Evolutionary conservation across 2,797 vertebrate genomes (phyloP), one percentile per base, ranked within the genome.

Genomic region (Hydrocynus forskahlii): DNA sequence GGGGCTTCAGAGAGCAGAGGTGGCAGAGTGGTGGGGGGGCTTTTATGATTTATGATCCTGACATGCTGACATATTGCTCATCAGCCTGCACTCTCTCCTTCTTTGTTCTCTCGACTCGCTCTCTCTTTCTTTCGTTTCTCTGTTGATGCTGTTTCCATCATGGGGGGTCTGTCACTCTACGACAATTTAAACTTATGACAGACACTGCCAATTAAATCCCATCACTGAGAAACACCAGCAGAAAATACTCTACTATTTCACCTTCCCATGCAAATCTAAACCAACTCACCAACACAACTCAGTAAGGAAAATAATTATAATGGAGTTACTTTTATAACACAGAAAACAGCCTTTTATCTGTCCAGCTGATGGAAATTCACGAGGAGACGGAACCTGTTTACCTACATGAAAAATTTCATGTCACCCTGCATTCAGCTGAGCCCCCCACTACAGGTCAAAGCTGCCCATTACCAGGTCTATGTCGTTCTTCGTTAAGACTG

Each of bases 11-110:
- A 66, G 43, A 62, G 16, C 10, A 23, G 21, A 43, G 75, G 55
- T 80, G 7, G 63, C 63, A 43, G 75, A 45, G 8, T 21, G 50
- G 21, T 50, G 38, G 40, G 55, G 71, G 54, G 29, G 48, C 64
- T 82, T 63, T 43, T 55, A 23, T 73, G 70, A 82, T 81, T 83
- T 82, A 73, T 78, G 78, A 78, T 48, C 40, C 57, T 54, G 71
- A 80, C 80, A 77, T 25, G 62, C 59, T 59, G 80, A 83, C 81
- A 79, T 48, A 81, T 80, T 23, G 9, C 66, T 80, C 75, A 70
- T 71, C 79, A 77, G 76, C 5, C 5, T 21, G 17, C 21, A 10
- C 1, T 64, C 76, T 48, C 45, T 68, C n/a, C 19, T 55, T 69
- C 78, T 82, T 78, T 79, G 71, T 81, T 81, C n/a, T 29, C 29